These are phyloP conservation scores for Trichonephila clavipes DNA, from an alignment of 1,140 invertebrate genomes.

Conservation along the genomic window DNA sequence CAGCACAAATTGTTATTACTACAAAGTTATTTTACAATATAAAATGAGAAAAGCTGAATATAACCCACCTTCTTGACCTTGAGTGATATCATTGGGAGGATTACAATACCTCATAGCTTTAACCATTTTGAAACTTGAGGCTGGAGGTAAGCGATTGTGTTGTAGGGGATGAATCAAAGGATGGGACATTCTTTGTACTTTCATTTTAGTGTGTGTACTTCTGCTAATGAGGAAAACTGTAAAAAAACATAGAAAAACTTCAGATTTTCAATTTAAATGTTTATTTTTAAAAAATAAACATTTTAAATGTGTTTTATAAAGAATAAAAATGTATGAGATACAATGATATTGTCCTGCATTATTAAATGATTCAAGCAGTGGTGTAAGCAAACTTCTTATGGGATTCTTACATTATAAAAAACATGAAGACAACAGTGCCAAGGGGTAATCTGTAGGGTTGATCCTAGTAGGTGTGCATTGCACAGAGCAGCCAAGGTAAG, in stretches of 20 bases:
- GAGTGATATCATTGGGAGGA: slow-evolving; percentile 66
- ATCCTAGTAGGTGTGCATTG: too few species aligned
- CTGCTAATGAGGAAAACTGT: slow-evolving; percentile 68
- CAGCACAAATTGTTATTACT: too few species aligned
- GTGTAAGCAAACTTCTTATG: too few species aligned
- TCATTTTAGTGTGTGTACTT: slow-evolving; percentile 47
- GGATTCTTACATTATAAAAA: too few species aligned
- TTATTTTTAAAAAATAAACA: too few species aligned
- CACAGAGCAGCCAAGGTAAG: too few species aligned
- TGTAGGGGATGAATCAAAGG: slow-evolving; percentile 69
- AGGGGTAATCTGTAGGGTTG: too few species aligned
- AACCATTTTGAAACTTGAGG: slow-evolving; percentile 73
- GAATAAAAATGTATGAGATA: not conserved
- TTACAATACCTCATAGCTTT: slow-evolving; percentile 77
- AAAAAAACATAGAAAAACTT: not conserved
- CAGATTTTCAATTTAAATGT: too few species aligned
- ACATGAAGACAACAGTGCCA: too few species aligned
- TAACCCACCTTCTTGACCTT: slow-evolving; percentile 75
- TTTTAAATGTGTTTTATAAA: too few species aligned
- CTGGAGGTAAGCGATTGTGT: slow-evolving; percentile 70
- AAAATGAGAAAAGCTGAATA: not conserved
- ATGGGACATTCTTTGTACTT: slow-evolving; percentile 68
- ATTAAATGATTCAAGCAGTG: too few species aligned
- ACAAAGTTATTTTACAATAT: not conserved
- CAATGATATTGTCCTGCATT: not conserved